phyloP scores from a whole-genome alignment of 1,140 invertebrate species.

The Archegozetes longisetosus region DNA sequence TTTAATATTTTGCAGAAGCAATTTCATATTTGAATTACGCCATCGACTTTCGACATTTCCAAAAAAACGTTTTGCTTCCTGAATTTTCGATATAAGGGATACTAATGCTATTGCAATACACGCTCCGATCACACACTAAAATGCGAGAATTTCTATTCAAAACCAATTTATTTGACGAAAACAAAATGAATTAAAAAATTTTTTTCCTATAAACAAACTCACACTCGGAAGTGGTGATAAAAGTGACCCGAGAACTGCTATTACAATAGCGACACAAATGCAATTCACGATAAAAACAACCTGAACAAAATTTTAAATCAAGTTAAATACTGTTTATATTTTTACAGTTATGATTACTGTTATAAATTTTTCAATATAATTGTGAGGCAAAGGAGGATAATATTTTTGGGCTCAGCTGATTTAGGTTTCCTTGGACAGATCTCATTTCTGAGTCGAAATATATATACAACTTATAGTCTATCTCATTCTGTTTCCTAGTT shows the following conservation, averaged over 20 bases:
- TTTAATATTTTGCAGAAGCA: too few species aligned
- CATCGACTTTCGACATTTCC: slow-evolving; percentile 59
- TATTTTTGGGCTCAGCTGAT: too few species aligned
- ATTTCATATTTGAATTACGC: slow-evolving; percentile 34
- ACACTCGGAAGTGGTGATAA: slow-evolving; percentile 62
- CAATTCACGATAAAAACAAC: slow-evolving; percentile 49
- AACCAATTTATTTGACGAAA: slow-evolving; percentile 4
- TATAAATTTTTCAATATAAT: too few species aligned
- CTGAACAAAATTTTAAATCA: too few species aligned
- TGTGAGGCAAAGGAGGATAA: too few species aligned
- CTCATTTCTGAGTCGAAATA: too few species aligned
- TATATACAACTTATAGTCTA: too few species aligned
- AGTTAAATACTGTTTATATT: too few species aligned
- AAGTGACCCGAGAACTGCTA: slow-evolving; percentile 67
- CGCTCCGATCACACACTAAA: slow-evolving; percentile 58
- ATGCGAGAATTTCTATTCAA: not conserved
- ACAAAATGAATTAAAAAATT: slow-evolving; percentile 18
- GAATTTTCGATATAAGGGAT: slow-evolving; percentile 66
- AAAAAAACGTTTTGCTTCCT: slow-evolving; percentile 53
- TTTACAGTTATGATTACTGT: too few species aligned
- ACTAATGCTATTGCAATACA: slow-evolving; percentile 82
- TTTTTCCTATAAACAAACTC: slow-evolving; percentile 21
- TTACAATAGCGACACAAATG: slow-evolving; percentile 46
- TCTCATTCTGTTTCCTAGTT: too few species aligned
- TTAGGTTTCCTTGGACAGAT: too few species aligned